Conservation (phyloP, 2,888 invertebrate species). For the Gonocerus acuteangulatus region DNA sequence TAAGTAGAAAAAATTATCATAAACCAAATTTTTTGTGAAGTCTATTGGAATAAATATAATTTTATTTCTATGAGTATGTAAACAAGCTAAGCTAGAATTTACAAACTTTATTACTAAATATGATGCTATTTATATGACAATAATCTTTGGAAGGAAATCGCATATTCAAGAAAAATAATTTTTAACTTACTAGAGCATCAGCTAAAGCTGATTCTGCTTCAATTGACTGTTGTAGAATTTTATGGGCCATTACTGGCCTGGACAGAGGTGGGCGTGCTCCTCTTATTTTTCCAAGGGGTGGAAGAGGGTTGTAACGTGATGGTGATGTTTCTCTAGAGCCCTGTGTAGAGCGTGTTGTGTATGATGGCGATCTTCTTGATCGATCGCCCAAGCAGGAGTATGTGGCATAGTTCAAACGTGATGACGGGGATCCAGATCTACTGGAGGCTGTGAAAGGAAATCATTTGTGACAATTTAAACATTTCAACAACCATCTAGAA, state of each 20-base stretch:
- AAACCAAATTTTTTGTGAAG: no score
- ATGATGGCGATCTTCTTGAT: constrained; percentile 42
- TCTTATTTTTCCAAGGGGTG: constrained; percentile 25
- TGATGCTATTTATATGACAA: no score
- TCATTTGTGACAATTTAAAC: constrained; percentile 1
- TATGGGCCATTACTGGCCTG: constrained; percentile 62
- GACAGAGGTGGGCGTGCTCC: constrained; percentile 40
- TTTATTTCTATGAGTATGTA: no score
- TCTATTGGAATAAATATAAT: no score
- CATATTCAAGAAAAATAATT: no score
- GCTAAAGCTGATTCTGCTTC: constrained; percentile 80
- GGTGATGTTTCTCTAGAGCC: constrained; percentile 47
- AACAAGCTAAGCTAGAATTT: no score
- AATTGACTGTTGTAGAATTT: constrained; percentile 74
- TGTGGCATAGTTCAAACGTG: constrained; percentile 67
- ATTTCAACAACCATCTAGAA: constrained; percentile 1
- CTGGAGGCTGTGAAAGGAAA: constrained; percentile 64
- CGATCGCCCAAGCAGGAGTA: constrained; percentile 48
- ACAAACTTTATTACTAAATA: no score
- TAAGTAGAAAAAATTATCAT: no score
- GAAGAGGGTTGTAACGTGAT: constrained; percentile 40
- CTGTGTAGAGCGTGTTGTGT: constrained; percentile 38
- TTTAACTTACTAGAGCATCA: constrained; percentile 54
- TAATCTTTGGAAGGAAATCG: no score
- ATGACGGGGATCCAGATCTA: constrained; percentile 87